Evolutionary conservation across 1,140 invertebrate species (phyloP).

Genomic region (Dermatophagoides farinae): DNA sequence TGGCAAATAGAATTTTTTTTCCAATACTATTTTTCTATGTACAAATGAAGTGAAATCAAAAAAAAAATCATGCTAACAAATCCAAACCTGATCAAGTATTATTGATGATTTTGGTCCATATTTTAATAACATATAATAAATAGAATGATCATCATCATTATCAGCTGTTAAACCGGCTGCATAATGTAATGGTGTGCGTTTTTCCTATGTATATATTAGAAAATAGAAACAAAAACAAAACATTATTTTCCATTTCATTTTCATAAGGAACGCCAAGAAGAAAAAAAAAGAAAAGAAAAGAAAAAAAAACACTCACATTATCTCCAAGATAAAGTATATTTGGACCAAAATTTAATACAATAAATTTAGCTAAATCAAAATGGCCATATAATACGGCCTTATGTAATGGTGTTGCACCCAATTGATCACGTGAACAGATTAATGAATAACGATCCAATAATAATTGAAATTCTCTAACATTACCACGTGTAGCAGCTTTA

Average conservation of each 20-base stretch:
- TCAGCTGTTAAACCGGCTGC: slow-evolving; percentile 37
- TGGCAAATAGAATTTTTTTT: too few relatives aligned
- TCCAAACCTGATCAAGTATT: not conserved
- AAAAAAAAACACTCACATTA: slow-evolving; percentile 15
- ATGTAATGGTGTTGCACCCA: slow-evolving; percentile 73
- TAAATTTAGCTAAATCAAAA: slow-evolving; percentile 45
- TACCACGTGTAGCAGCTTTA: slow-evolving; percentile 59
- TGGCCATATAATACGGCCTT: slow-evolving; percentile 81
- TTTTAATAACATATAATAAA: slow-evolving; percentile 40
- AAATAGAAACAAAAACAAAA: slow-evolving; percentile 2
- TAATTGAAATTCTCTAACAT: slow-evolving; percentile 55
- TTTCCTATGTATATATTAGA: slow-evolving; percentile 32
- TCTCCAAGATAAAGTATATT: slow-evolving; percentile 17
- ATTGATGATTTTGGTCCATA: slow-evolving; percentile 33
- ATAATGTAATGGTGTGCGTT: slow-evolving; percentile 59
- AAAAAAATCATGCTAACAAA: not conserved
- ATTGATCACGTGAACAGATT: slow-evolving; percentile 59
- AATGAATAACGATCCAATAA: slow-evolving; percentile 74
- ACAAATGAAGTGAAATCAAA: not conserved
- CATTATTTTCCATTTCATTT: too few relatives aligned
- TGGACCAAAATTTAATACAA: slow-evolving; percentile 25
- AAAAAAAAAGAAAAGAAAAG: not conserved
- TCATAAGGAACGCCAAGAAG: too few relatives aligned
- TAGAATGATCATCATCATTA: slow-evolving; percentile 33
- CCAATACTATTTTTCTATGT: not conserved